Evolutionary conservation across 2,797 vertebrate species (phyloP), one percentile per base, ranked within the genome.

Genomic region (Brachyalestes nurse): DNA sequence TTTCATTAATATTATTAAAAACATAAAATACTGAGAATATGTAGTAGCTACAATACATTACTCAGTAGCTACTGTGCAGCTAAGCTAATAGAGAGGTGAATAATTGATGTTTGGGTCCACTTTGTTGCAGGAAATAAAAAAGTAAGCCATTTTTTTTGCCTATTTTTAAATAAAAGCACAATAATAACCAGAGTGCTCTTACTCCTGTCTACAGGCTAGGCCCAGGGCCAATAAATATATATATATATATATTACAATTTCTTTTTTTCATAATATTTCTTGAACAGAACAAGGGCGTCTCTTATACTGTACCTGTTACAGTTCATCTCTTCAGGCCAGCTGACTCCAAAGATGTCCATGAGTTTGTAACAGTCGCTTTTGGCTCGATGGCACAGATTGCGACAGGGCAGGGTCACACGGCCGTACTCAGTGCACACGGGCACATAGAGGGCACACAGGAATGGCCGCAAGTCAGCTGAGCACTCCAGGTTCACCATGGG

Each of bases 401-500:
- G 95, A 73, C 96, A 97, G 0, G 96, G 96, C 75, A 96, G 92
- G 0, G 95, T 94, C 81, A 96, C 94, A 0, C 94, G 94, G 25
- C 95, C 96, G 0, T 96, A 96, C 74, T 96, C 96, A 73, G 93
- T 95, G 86, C 96, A 97, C 81, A 96, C 92, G 0, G 96, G 96
- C 0, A 95, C 96, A 0, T 96, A 96, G n/a, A 96, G 94, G 0
- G 96, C 95, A 45, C 96, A 97, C 60, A 97, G 93, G 88, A 97
- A 97, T 0, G 95, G 94, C 0, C 94, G 91, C 69, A 97, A 94
- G 76, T 96, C 96, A 71, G 90, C 88, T 58, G 95, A 96, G 82
- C 96, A 97, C 81, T 95, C 93, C 91, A 97, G 85, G 84, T 97
- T 96, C 87, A 97, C 96, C 95, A 97, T 95, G 0, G 96, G 96